Conservation (phyloP, 2,113 vertebrate genomes). For the Leucopternis melanops region DNA sequence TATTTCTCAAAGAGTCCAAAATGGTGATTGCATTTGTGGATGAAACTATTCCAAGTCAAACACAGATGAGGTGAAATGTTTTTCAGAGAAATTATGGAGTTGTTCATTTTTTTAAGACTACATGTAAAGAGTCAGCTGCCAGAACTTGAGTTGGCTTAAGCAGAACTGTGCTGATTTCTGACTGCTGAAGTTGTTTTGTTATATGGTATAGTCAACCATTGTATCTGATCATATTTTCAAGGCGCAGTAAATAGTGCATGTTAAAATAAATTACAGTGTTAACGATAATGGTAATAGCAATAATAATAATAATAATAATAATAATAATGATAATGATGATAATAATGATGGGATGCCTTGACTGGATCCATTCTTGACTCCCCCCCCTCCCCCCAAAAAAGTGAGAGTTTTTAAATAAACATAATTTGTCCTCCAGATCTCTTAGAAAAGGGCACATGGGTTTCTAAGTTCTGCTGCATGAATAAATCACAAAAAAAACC, state of each 20-base stretch:
- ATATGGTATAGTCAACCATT: no score
- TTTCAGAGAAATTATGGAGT: not conserved
- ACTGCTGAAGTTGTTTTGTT: not conserved
- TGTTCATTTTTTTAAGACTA: not conserved
- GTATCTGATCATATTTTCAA: not conserved
- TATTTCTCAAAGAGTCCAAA: not conserved
- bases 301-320: not conserved
- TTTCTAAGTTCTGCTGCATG: not conserved
- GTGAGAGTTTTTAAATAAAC: not conserved
- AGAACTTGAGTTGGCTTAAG: not conserved
- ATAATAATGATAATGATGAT: not conserved
- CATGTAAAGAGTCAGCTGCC: not conserved
- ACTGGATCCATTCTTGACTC: not conserved
- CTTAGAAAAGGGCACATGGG: not conserved
- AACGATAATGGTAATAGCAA: not conserved
- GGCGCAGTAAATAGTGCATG: not conserved
- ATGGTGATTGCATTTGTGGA: not conserved
- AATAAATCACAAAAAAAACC: not conserved
- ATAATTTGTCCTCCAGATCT: not conserved
- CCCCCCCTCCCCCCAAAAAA: not conserved
- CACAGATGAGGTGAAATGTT: rapidly evolving
- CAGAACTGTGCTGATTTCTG: not conserved
- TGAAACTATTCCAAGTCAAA: not conserved
- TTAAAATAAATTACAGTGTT: not conserved
- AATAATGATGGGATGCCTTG: not conserved